Conservation (phyloP, 2,113 vertebrate genomes). For the Muscicapa adusta region DNA sequence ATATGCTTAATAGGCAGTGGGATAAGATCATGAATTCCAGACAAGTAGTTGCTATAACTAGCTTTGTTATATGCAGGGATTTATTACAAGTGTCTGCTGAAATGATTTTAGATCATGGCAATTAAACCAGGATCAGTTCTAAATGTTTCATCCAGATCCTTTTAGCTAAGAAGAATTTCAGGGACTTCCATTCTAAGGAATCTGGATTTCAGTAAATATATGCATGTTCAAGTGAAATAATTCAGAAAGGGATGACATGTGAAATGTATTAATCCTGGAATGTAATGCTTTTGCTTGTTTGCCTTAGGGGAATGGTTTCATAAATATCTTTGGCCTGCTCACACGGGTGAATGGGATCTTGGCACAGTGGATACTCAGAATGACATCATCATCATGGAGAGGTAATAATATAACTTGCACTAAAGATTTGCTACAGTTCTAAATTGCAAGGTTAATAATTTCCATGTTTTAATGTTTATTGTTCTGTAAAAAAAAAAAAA, state of each 20-base stretch:
- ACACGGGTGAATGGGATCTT: slow-evolving; percentile 9
- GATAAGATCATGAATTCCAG: background rate
- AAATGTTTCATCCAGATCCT: background rate
- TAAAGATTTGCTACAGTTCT: background rate
- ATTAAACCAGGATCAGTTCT: background rate
- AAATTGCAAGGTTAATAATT: background rate
- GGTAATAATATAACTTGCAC: background rate
- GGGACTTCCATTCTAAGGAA: background rate
- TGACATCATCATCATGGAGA: background rate
- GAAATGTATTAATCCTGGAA: background rate
- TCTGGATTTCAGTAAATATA: background rate
- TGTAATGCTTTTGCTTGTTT: background rate
- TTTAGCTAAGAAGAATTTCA: background rate
- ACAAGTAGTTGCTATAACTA: background rate
- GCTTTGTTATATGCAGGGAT: background rate
- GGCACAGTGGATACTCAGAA: background rate
- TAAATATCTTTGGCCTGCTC: slow-evolving; percentile 2
- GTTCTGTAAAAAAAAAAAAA: background rate
- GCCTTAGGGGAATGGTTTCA: background rate
- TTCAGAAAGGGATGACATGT: background rate
- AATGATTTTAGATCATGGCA: background rate
- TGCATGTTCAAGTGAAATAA: background rate
- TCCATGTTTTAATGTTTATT: background rate
- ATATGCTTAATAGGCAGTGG: background rate
- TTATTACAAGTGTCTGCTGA: background rate